These are phyloP conservation scores for Macrochelys suwanniensis DNA, from an alignment of 2,797 vertebrate genomes.

Conservation along the genomic window DNA sequence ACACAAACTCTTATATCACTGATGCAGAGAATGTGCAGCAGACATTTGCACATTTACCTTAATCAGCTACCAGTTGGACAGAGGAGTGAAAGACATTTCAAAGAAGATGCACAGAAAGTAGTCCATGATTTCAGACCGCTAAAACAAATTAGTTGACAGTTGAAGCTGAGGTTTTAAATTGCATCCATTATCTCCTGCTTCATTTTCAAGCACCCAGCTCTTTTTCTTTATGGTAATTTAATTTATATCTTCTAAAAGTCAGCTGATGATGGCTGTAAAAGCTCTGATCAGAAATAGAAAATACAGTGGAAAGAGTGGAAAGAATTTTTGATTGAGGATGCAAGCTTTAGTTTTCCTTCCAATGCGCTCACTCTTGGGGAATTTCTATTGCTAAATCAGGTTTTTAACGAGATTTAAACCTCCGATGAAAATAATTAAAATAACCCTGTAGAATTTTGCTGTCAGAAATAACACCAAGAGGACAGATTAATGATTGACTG, in stretches of 20 bases:
- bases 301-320: accelerated
- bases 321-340: background rate
- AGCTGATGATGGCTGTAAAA: background rate
- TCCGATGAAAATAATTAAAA: constrained; percentile 61
- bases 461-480: background rate
- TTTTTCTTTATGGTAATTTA: background rate
- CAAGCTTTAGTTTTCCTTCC: background rate
- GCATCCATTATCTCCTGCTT: background rate
- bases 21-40: background rate
- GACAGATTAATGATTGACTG: constrained; percentile 33
- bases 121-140: background rate
- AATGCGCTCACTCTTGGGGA: background rate
- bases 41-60: background rate
- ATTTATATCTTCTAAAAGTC: background rate
- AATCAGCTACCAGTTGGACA: background rate
- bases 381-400: constrained; percentile 55
- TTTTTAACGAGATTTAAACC: constrained; percentile 28
- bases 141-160: background rate
- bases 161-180: background rate
- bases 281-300: background rate
- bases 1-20: background rate
- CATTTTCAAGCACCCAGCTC: accelerated
- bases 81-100: background rate
- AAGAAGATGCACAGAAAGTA: background rate
- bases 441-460: constrained; percentile 9